These are phyloP conservation scores for Archocentrus centrarchus DNA, from an alignment of 2,113 vertebrate genomes.

Conservation along the genomic window DNA sequence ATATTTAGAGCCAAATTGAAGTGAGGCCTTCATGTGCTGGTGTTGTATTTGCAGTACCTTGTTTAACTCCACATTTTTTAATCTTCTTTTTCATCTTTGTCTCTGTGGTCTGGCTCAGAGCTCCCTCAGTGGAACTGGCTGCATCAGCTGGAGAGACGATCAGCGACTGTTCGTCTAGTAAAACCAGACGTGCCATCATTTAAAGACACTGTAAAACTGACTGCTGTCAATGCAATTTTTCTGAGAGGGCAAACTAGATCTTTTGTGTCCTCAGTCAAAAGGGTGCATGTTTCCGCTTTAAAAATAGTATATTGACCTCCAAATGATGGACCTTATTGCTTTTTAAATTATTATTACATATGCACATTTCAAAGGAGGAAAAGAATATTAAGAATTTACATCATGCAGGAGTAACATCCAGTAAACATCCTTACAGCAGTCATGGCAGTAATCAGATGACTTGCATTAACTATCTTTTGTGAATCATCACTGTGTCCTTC, in stretches of 20 bases:
- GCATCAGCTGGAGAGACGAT: not conserved
- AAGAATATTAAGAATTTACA: not conserved
- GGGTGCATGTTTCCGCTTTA: not conserved
- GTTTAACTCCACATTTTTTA: not conserved
- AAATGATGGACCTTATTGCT: not conserved
- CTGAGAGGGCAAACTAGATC: not conserved
- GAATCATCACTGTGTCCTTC: not conserved
- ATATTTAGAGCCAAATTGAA: not conserved
- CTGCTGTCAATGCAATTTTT: not conserved
- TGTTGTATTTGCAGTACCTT: not conserved
- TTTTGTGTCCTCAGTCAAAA: not conserved
- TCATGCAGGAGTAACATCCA: not conserved
- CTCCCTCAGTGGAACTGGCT: not conserved
- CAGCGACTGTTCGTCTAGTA: not conserved
- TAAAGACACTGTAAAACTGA: not conserved
- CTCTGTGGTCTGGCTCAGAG: not conserved
- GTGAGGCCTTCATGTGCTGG: not conserved
- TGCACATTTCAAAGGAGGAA: not conserved
- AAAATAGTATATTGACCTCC: not conserved
- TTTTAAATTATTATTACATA: not conserved
- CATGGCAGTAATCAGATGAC: not conserved
- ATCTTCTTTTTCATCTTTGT: not conserved
- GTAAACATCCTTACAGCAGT: not conserved
- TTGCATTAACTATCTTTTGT: not conserved
- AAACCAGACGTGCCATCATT: not conserved